Evolutionary conservation across 2,797 vertebrate species (phyloP).

Genomic region (Hoplostethus atlanticus): DNA sequence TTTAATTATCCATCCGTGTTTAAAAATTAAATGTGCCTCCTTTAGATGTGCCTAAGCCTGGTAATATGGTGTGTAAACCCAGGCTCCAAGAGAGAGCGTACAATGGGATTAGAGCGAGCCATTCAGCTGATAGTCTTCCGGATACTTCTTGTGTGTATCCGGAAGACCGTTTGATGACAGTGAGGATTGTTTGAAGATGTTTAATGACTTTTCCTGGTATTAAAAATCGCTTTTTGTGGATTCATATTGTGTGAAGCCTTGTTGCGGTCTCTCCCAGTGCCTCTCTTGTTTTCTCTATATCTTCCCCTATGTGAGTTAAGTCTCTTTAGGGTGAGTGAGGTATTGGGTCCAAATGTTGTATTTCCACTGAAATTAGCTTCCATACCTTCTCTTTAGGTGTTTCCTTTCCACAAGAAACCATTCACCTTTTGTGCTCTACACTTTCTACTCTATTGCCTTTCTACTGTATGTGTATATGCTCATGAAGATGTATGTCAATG

Average conservation of each 20-base stretch:
- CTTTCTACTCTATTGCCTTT: not conserved
- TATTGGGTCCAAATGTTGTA: not conserved
- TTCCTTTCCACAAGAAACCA: not conserved
- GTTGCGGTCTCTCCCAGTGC: slow-evolving; percentile 19
- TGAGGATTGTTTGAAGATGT: slow-evolving; percentile 42
- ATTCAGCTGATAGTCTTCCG: slow-evolving; percentile 62
- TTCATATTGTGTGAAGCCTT: slow-evolving; percentile 19
- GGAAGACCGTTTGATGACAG: slow-evolving; percentile 27
- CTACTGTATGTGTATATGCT: not conserved
- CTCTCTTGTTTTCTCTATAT: not conserved
- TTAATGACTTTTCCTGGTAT: slow-evolving; percentile 48
- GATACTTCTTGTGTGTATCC: slow-evolving; percentile 47
- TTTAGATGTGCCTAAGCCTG: slow-evolving; percentile 53
- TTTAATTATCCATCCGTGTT: slow-evolving; percentile 51
- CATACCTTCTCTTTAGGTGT: not conserved
- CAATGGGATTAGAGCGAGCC: slow-evolving; percentile 66
- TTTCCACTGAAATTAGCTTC: not conserved
- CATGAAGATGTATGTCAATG: not conserved
- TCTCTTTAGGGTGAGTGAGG: slow-evolving; percentile 5
- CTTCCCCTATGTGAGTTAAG: slow-evolving; percentile 3
- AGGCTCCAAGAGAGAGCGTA: slow-evolving; percentile 50
- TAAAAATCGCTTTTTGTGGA: slow-evolving; percentile 40
- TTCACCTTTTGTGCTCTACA: not conserved
- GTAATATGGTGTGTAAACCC: slow-evolving; percentile 25
- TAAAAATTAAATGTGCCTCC: slow-evolving; percentile 35